These are phyloP conservation scores for Cyphomyrus discorhynchus DNA, from an alignment of 2,113 vertebrate genomes.

Conservation along the genomic window DNA sequence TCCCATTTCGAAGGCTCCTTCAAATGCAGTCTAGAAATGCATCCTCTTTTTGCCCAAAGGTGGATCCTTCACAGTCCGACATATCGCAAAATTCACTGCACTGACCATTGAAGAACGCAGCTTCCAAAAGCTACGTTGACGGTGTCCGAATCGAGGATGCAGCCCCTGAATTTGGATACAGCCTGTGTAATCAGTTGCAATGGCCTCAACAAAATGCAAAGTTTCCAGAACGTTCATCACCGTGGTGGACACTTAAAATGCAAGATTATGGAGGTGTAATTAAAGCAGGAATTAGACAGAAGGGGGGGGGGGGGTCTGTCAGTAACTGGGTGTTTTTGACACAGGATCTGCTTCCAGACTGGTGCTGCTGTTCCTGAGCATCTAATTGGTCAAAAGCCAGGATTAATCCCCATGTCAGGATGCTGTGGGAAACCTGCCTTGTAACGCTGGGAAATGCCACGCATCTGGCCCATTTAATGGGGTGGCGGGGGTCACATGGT, in stretches of 20 bases:
- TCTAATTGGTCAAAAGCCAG: constrained; percentile 73
- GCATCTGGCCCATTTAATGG: constrained; percentile 49
- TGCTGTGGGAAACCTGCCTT: constrained; percentile 52
- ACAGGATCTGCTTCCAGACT: constrained; percentile 61
- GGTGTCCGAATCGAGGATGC: background rate
- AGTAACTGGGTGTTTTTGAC: constrained; percentile 87
- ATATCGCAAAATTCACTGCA: background rate
- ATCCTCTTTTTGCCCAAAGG: background rate
- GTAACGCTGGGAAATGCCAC: constrained; percentile 44
- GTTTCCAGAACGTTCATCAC: constrained; percentile 35
- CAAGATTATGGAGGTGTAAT: constrained; percentile 64
- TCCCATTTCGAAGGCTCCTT: background rate
- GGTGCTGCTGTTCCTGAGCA: constrained; percentile 70
- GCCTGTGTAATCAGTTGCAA: background rate
- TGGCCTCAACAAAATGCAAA: constrained; percentile 46
- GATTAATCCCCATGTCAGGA: constrained; percentile 66
- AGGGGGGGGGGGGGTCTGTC: constrained; percentile 68
- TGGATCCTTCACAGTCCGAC: background rate
- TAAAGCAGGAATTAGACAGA: constrained; percentile 61
- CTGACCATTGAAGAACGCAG: background rate
- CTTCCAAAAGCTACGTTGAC: background rate
- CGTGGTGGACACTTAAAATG: constrained; percentile 60
- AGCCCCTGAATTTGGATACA: background rate
- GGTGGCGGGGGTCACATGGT: constrained; percentile 36
- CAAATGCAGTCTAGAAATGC: background rate